Base-by-base conservation (phyloP, 2,113 vertebrate species). In the Ageneiosus marmoratus region DNA sequence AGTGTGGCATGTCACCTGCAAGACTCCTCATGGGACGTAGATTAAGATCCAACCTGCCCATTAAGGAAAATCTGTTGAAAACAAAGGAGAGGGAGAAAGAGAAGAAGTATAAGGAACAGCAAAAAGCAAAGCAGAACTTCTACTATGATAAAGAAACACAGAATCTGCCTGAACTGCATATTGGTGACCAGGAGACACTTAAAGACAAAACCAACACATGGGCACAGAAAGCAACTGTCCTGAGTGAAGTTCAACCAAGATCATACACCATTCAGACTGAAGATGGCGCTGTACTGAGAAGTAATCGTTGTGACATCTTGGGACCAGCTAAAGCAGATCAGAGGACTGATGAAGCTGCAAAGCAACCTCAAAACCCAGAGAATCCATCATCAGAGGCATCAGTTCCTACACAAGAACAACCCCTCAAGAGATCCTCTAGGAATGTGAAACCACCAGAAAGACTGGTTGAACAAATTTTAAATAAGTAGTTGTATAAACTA, bases 21-120 rank as follows among this genome's bases (percentile, higher is more conserved):
- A 67, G 34, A 7, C 37, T 81, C 15, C 67, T 72, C 11, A 81
- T 73, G 67, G 48, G 32, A n/a, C 8, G 80, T 44, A 20, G 51
- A 37, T 29, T 81, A 5, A 12, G 80, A 11, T 73, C 67, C 41
- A 79, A 79, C 16, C 51, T 79, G 3, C 77, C 44, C 29, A 79
- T 79, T 20, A 37, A 46, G 8, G 77, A 78, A 27, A 12, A 62
- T 12, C 56, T 48, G 48, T 18, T 79, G n/a, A 48, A 32, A 76
- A 51, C 50, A 51, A 51, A 56, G 7, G 55, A 56, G 6, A 22
- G 55, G 8, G 10, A 7, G 22, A 56, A 24, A 20, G 55, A 24
- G 6, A 67, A 8, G 27, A 67, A 27, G 5, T 65, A 32, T 7
- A 67, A 67, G 8, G 63, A 67, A 20, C 63, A 67, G 29, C 27